Base-by-base conservation (phyloP, 2,888 invertebrate species). In the Conops quadrifasciatus region DNA sequence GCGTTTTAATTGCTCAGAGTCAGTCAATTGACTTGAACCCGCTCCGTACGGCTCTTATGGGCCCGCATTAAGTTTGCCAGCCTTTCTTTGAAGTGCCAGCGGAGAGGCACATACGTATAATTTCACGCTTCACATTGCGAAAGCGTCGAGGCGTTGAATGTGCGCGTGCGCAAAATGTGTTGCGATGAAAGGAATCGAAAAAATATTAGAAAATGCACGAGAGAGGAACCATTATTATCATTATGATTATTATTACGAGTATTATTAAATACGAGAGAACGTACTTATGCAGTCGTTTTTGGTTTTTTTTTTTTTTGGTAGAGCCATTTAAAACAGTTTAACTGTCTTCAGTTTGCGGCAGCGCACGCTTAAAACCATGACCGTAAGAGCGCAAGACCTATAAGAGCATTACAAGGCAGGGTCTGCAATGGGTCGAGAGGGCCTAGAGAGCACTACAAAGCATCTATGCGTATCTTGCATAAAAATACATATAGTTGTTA, bases 71-170 rank as follows among this genome's bases (percentile, higher is more conserved):
- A 21, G 11, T 2, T 43, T 47, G 24, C 24, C 16, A 30, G 11
- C n/a, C n/a, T 65, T 65, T 65, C 65, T 51, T 53, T 53, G n/a
- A 58, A 67, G 45, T 53, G 49, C 49, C 11, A 4, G 49, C n/a
- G 49, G 9, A 36, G 4, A 4, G 36, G 36, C n/a, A n/a, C n/a
- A 43, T 58, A n/a, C 30, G 28, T 45, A 43, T 78, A 82, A 83
- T 83, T 83, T 82, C 81, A 83, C 80, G 83, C 81, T 82, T 81
- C 78, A 78, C 82, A 82, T 80, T 81, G 81, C 76, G n/a, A n/a
- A n/a, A n/a, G 77, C 80, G 76, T 73, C 81, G 76, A 77, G 77
- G 81, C 81, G 79, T 74, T 73, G 76, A 68, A 73, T 73, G 75
- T 76, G 76, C 77, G 76, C 77, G 76, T 75, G 77, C 78, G 60